phyloP scores from a whole-genome alignment of 2,888 invertebrate species.

The Gymnoscelis rufifasciata region DNA sequence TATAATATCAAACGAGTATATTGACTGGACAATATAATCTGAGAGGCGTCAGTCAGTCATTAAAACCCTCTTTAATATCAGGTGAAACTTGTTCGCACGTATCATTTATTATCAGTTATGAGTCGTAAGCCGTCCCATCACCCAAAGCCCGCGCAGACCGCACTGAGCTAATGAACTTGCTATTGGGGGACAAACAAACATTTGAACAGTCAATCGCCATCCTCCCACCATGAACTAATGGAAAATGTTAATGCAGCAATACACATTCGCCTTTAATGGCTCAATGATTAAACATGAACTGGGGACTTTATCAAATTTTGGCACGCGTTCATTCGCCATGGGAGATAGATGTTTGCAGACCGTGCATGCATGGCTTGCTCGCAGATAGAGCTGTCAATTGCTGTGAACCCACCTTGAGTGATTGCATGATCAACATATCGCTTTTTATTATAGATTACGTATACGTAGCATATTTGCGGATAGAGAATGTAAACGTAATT shows the following conservation, averaged over 20 bases:
- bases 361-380: conserved; percentile 60
- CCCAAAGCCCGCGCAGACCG: background rate
- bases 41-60: too few species aligned
- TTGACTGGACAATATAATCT: too few species aligned
- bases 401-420: conserved; percentile 59
- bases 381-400: conserved; percentile 72
- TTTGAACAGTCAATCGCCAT: conserved; percentile 49
- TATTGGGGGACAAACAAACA: conserved; percentile 39
- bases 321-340: conserved; percentile 69
- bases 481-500: too few species aligned
- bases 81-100: too few species aligned
- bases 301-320: conserved; percentile 75
- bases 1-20: too few species aligned
- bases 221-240: conserved; percentile 45
- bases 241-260: conserved; percentile 66
- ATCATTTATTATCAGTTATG: too few species aligned
- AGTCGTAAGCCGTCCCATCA: background rate
- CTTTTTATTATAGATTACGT: conserved; percentile 33
- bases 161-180: conserved; percentile 29
- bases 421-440: conserved; percentile 61
- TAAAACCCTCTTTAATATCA: too few species aligned
- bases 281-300: conserved; percentile 73
- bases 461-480: too few species aligned
- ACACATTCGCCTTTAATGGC: conserved; percentile 54
- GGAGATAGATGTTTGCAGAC: conserved; percentile 66